These are phyloP conservation scores for Clamator glandarius DNA, from an alignment of 2,797 vertebrate species.

Conservation along the genomic window DNA sequence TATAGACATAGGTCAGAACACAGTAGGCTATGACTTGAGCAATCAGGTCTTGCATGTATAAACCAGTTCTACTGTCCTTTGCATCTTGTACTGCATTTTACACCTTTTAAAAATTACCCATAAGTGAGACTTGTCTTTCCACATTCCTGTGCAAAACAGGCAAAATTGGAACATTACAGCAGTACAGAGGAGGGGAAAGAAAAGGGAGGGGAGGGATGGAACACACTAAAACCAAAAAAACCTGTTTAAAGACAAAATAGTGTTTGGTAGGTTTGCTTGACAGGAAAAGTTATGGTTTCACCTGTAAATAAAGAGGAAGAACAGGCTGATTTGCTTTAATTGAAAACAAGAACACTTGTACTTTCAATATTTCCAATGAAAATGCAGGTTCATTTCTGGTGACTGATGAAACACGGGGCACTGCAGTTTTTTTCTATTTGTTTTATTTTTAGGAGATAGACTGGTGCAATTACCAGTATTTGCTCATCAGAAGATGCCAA, in stretches of 20 bases:
- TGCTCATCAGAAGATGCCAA: background rate
- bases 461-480: background rate
- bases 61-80: background rate
- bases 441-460: background rate
- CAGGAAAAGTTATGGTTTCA: background rate
- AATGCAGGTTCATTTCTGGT: background rate
- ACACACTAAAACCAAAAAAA: background rate
- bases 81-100: background rate
- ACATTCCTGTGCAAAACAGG: background rate
- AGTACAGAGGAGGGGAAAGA: background rate
- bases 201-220: no score
- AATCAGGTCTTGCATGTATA: background rate
- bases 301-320: conserved; percentile 6
- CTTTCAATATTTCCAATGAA: background rate
- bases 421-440: background rate
- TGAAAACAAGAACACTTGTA: background rate
- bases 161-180: background rate
- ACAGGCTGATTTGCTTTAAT: background rate
- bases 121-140: background rate
- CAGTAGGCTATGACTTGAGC: background rate
- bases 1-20: background rate
- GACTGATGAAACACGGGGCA: background rate
- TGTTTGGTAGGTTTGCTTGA: background rate
- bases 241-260: background rate
- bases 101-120: background rate